phyloP scores from a whole-genome alignment of 2,888 invertebrate species.

The Nemotelus nigrinus region DNA sequence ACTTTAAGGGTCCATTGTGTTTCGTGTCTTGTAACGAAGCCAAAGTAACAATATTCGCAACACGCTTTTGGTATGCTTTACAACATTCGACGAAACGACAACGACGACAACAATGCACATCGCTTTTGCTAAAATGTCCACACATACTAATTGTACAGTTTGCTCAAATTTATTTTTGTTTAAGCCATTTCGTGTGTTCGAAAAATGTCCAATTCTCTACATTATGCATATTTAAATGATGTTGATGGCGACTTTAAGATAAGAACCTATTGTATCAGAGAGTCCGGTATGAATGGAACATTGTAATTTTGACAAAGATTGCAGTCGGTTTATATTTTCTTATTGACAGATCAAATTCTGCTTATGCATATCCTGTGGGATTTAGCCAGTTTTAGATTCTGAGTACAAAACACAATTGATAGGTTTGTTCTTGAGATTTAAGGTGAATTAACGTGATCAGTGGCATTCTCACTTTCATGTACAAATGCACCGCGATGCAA shows the following conservation, averaged over 20 bases:
- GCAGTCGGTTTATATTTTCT: no score
- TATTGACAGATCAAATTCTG: no score
- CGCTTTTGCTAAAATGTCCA: slow-evolving; percentile 51
- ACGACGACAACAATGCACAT: slow-evolving; percentile 54
- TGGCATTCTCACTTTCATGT: no score
- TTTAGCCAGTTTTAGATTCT: no score
- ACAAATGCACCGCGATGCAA: no score
- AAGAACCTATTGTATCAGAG: not conserved
- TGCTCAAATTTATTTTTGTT: slow-evolving; percentile 51
- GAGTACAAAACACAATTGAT: no score
- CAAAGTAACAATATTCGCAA: not conserved
- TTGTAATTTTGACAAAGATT: no score
- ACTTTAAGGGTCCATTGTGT: slow-evolving; percentile 66
- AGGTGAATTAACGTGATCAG: no score
- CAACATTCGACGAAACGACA: slow-evolving; percentile 53
- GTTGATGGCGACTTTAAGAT: slow-evolving; percentile 33
- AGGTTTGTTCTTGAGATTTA: no score
- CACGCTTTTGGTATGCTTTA: slow-evolving; percentile 34
- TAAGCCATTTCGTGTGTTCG: slow-evolving; percentile 48
- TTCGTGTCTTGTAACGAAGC: slow-evolving; percentile 51
- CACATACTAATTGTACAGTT: slow-evolving; percentile 53
- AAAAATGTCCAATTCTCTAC: slow-evolving; percentile 52
- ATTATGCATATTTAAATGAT: slow-evolving; percentile 47
- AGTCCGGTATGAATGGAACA: no score
- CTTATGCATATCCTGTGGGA: no score